Conservation (phyloP, 53 echinoderm and acorn worm genomes). For the Luidia sarsii region DNA sequence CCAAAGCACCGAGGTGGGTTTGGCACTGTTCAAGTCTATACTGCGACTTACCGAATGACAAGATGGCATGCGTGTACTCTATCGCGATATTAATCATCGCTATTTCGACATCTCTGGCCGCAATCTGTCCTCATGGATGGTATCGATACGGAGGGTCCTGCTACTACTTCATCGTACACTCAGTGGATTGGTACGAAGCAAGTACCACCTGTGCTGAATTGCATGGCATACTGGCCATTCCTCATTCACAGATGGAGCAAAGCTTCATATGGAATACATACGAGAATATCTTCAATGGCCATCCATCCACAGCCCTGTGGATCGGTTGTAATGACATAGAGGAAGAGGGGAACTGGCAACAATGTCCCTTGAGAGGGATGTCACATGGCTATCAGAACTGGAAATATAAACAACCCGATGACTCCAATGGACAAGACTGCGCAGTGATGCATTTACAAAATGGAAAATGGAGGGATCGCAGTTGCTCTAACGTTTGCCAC, state of each 20-base stretch:
- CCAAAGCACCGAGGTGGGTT: too few relatives aligned
- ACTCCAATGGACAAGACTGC: background rate
- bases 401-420: background rate
- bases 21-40: too few relatives aligned
- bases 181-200: constrained; percentile 13
- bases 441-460: too few relatives aligned
- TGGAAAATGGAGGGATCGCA: too few relatives aligned
- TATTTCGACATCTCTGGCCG: background rate
- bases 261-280: background rate
- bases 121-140: constrained; percentile 15
- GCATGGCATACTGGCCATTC: background rate
- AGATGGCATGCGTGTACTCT: too few relatives aligned
- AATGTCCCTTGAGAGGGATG: background rate
- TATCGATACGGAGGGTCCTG: constrained; percentile 5
- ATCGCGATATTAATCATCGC: too few relatives aligned
- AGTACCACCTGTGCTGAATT: background rate
- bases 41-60: too few relatives aligned
- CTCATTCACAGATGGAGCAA: constrained; percentile 10
- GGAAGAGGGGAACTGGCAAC: background rate
- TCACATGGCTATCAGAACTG: constrained; percentile 1
- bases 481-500: too few relatives aligned
- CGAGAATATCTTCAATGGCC: background rate
- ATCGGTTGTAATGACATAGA: constrained; percentile 9
- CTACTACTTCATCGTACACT: constrained; percentile 6
- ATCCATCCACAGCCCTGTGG: background rate